These are phyloP conservation scores for Lamellibrachia satsuma DNA, from an alignment of 2,888 invertebrate species.

Conservation along the genomic window DNA sequence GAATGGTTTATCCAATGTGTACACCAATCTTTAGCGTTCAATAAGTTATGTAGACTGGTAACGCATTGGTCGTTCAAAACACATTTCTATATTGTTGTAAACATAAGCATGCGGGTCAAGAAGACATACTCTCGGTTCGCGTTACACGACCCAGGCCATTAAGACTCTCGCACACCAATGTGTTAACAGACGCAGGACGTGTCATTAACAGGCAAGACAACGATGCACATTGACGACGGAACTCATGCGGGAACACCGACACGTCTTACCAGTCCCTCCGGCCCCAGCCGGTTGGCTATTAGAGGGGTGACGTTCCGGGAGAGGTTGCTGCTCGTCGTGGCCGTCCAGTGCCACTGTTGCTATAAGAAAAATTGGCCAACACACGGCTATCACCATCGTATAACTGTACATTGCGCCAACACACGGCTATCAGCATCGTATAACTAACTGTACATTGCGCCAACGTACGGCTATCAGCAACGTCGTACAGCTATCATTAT, in stretches of 20 bases:
- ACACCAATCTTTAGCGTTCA: background rate
- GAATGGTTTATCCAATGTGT: background rate
- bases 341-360: constrained; percentile 8
- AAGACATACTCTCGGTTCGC: background rate
- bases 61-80: background rate
- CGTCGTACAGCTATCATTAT: no score
- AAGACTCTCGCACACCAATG: background rate
- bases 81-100: background rate
- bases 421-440: background rate
- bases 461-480: no score
- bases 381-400: background rate
- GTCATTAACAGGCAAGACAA: background rate
- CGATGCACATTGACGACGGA: background rate
- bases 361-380: constrained; percentile 17
- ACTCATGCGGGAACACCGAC: constrained; percentile 5
- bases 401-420: background rate
- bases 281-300: constrained; percentile 32
- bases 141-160: background rate
- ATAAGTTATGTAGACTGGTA: background rate
- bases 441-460: background rate
- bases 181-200: constrained; percentile 1
- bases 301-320: background rate
- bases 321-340: background rate
- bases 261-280: constrained; percentile 35
- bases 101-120: background rate